Evolutionary conservation across 2,797 vertebrate species (phyloP).

Genomic region (Lacerta agilis): DNA sequence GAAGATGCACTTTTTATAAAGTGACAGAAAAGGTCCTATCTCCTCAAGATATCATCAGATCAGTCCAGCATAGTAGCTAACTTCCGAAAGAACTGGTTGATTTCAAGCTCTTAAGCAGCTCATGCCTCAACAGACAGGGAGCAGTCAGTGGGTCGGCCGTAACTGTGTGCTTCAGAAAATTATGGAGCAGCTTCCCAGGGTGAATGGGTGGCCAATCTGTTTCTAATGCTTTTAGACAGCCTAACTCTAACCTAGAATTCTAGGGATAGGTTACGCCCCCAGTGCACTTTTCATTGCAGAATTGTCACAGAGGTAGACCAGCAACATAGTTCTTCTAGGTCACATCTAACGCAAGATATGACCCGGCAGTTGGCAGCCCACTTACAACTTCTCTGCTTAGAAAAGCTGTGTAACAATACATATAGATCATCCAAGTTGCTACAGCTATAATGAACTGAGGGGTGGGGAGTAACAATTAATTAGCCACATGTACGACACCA

Average conservation of each 20-base stretch:
- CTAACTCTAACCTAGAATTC: too few relatives aligned
- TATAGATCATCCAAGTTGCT: neutral
- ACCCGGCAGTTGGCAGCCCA: neutral
- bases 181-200: neutral
- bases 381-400: neutral
- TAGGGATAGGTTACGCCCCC: too few relatives aligned
- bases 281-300: too few relatives aligned
- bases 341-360: too few relatives aligned
- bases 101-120: slow-evolving; percentile 30
- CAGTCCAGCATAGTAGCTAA: neutral
- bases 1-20: slow-evolving; percentile 17
- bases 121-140: slow-evolving; percentile 7
- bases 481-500: neutral
- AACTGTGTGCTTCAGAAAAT: neutral
- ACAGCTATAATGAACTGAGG: too few relatives aligned
- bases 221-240: neutral
- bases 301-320: too few relatives aligned
- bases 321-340: too few relatives aligned
- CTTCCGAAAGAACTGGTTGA: neutral
- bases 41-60: neutral
- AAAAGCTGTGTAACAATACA: neutral
- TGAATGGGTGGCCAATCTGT: neutral
- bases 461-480: neutral
- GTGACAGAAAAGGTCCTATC: slow-evolving; percentile 6
- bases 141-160: too few relatives aligned